Evolutionary conservation across 2,888 invertebrate genomes (phyloP).

Genomic region (Plemyria rubiginata): DNA sequence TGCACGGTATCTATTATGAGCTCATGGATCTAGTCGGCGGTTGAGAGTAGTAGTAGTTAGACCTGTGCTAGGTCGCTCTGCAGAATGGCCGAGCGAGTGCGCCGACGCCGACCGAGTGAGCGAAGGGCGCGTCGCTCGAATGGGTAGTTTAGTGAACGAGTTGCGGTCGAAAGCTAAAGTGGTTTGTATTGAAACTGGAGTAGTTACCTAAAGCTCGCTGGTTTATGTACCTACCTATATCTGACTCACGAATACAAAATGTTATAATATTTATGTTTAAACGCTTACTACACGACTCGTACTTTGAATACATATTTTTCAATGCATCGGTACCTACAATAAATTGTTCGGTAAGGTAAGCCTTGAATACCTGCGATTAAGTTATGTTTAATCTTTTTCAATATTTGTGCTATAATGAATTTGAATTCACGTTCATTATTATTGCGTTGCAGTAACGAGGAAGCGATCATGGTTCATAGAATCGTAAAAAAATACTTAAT

Average conservation of each 20-base stretch:
- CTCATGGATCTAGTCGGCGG: not conserved
- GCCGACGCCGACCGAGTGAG: too few relatives aligned
- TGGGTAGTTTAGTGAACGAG: slow-evolving; percentile 1
- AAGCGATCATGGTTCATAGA: slow-evolving; percentile 7
- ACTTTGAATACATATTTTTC: too few relatives aligned
- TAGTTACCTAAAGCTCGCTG: too few relatives aligned
- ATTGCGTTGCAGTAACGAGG: slow-evolving; percentile 1
- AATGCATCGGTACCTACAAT: too few relatives aligned
- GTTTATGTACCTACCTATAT: too few relatives aligned
- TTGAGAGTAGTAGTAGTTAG: not conserved
- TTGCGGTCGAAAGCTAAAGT: slow-evolving; percentile 1
- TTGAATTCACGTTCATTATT: slow-evolving; percentile 2
- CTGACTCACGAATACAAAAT: too few relatives aligned
- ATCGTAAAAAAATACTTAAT: slow-evolving; percentile 9
- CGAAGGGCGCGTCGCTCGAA: slow-evolving; percentile 4
- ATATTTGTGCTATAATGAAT: not conserved
- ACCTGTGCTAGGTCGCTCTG: not conserved
- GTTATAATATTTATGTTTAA: too few relatives aligned
- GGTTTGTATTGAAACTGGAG: slow-evolving; percentile 9
- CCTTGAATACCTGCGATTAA: too few relatives aligned
- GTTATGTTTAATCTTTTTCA: too few relatives aligned
- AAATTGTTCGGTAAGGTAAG: too few relatives aligned
- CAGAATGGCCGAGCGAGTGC: too few relatives aligned
- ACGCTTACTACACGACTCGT: too few relatives aligned
- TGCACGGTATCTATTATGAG: not conserved